Evolutionary conservation across 2,113 vertebrate species (phyloP).

Genomic region (Oreochromis tanganicae): DNA sequence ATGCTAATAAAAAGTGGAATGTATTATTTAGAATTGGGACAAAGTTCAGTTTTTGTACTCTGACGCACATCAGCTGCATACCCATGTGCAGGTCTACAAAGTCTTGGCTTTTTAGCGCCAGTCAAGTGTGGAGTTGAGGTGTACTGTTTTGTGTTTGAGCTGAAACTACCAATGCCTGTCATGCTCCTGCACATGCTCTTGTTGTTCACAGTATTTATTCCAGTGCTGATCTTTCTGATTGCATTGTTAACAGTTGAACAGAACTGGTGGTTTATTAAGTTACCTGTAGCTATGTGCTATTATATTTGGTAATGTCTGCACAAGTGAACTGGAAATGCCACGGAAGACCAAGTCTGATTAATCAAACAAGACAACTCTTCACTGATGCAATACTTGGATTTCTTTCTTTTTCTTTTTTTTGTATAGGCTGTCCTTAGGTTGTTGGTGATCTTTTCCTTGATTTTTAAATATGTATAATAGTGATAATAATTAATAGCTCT

Average conservation of each 20-base stretch:
- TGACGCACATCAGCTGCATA: background rate
- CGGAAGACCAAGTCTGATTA: background rate
- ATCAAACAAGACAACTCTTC: background rate
- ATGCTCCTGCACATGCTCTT: background rate
- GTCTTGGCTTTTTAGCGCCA: background rate
- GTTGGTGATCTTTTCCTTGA: background rate
- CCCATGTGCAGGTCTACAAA: background rate
- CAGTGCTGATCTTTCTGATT: background rate
- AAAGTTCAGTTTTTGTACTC: background rate
- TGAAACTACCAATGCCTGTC: background rate
- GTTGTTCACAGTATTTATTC: background rate
- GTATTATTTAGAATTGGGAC: background rate
- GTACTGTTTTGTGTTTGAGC: background rate
- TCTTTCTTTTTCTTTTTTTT: background rate
- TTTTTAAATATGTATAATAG: background rate
- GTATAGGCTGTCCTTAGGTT: rapidly evolving
- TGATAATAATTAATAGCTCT: background rate
- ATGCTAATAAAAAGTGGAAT: background rate
- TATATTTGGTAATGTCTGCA: background rate
- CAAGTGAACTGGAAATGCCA: background rate
- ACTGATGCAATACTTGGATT: background rate
- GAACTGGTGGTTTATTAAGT: background rate
- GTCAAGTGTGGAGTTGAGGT: background rate
- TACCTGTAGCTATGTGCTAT: background rate
- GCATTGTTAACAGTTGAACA: background rate